Conservation (phyloP, 2,888 invertebrate species). For the Campoplex nolae region DNA sequence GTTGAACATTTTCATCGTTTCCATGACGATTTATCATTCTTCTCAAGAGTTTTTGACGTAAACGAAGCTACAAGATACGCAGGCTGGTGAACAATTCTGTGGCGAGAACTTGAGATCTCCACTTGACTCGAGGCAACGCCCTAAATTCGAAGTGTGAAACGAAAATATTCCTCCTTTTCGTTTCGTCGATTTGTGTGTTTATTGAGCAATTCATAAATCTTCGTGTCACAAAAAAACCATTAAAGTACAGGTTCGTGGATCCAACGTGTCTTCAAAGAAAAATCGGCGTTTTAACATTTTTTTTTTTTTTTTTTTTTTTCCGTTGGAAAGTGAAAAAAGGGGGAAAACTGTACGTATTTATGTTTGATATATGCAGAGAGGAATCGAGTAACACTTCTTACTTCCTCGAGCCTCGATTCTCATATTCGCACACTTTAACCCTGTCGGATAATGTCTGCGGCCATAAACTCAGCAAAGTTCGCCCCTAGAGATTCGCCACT, state of each 20-base stretch:
- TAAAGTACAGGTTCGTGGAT: not conserved
- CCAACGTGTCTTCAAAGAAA: not conserved
- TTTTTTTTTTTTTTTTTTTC: conserved; percentile 19
- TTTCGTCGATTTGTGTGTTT: conserved; percentile 31
- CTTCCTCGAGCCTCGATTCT: conserved; percentile 34
- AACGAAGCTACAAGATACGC: not conserved
- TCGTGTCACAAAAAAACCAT: not conserved
- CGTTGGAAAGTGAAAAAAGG: not conserved
- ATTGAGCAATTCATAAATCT: conserved; percentile 25
- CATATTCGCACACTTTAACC: conserved; percentile 46
- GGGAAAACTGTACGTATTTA: not conserved
- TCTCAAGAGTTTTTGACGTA: not conserved
- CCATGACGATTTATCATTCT: conserved; percentile 44
- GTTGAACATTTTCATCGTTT: conserved; percentile 42
- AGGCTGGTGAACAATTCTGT: conserved; percentile 27
- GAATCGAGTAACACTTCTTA: not conserved
- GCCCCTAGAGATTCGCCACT: conserved; percentile 66
- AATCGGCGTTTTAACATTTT: not conserved
- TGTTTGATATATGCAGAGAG: conserved; percentile 5
- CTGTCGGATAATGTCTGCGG: conserved; percentile 57
- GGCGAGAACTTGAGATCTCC: conserved; percentile 30
- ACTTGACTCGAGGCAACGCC: conserved; percentile 52
- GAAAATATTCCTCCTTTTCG: conserved; percentile 49
- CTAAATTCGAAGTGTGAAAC: conserved; percentile 53
- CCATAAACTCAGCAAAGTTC: conserved; percentile 66